Percentiles rank a stretch among this genome's conserved stretches.
These are phyloP conservation scores for Scartelaos histophorus DNA, from an alignment of 2,113 vertebrate genomes.

Conservation along the genomic window DNA sequence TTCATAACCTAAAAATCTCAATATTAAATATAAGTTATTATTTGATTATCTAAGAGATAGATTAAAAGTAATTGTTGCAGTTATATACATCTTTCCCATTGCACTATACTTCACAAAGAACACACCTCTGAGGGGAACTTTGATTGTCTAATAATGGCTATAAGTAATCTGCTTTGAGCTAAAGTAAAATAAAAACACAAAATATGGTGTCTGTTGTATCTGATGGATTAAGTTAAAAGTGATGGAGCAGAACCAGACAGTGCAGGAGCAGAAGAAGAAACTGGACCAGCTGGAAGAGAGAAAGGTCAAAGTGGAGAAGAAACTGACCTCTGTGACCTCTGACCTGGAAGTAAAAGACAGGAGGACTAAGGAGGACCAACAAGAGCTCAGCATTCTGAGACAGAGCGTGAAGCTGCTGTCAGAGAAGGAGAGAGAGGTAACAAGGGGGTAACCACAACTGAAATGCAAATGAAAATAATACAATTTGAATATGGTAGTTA, in stretches of 20 bases:
- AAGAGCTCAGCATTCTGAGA: conserved; percentile 72
- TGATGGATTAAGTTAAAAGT: conserved; percentile 81
- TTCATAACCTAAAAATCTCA: too few relatives aligned
- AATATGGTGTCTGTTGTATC: conserved; percentile 41
- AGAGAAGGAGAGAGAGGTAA: conserved; percentile 84
- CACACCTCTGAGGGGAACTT: too few relatives aligned
- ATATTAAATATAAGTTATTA: too few relatives aligned
- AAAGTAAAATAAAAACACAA: conserved; percentile 6
- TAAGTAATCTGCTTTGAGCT: neutral
- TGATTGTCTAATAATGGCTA: neutral
- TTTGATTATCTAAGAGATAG: too few relatives aligned
- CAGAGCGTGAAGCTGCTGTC: conserved; percentile 80
- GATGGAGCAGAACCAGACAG: conserved; percentile 82
- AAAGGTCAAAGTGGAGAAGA: conserved; percentile 81
- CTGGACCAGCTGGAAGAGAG: conserved; percentile 79
- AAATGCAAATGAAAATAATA: neutral
- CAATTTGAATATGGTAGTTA: neutral
- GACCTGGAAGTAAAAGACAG: conserved; percentile 77
- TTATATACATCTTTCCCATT: neutral
- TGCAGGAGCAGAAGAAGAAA: conserved; percentile 83
- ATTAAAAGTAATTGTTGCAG: too few relatives aligned
- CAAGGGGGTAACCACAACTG: neutral
- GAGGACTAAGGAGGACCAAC: conserved; percentile 74
- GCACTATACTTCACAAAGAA: neutral
- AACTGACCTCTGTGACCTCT: conserved; percentile 72